A percentile compares a stretch with the other conserved stretches of the same genome.
phyloP scores from a whole-genome alignment of 2,888 invertebrate species.

The Cephus pygmeus region DNA sequence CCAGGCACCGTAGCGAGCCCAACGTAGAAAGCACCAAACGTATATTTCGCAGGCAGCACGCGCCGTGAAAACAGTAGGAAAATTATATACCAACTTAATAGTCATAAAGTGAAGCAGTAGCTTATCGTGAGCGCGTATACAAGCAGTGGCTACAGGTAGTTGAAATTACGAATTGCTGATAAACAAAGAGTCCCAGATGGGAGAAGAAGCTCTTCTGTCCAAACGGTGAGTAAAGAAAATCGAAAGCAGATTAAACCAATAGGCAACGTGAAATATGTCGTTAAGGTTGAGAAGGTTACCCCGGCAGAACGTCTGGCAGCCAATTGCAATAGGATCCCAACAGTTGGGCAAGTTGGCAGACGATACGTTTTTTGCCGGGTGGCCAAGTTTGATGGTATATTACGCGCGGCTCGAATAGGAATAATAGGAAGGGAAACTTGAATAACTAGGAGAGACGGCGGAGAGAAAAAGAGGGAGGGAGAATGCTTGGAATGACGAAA shows the following conservation, averaged over 20 bases:
- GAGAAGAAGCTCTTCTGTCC: not conserved
- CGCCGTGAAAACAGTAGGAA: not conserved
- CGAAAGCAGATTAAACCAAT: not conserved
- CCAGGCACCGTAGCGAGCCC: not conserved
- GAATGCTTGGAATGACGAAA: not conserved
- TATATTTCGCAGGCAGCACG: not conserved
- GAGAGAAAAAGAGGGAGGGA: not conserved
- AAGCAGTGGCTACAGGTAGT: not conserved
- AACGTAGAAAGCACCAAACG: not conserved
- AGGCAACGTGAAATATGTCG: not conserved
- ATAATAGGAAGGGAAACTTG: slow-evolving; percentile 43
- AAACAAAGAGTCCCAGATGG: not conserved
- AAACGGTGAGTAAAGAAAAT: not conserved
- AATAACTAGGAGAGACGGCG: slow-evolving; percentile 30
- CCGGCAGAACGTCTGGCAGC: not conserved
- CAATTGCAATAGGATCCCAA: not conserved
- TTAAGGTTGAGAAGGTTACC: not conserved
- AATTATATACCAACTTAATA: not conserved
- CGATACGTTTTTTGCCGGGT: not conserved
- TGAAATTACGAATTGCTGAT: not conserved
- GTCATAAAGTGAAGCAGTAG: not conserved
- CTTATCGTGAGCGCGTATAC: not conserved
- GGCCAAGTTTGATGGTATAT: slow-evolving; percentile 19
- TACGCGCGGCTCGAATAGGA: slow-evolving; percentile 26
- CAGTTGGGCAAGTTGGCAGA: slow-evolving; percentile 11